A percentile compares a stretch with the other conserved stretches of the same genome.
These are phyloP conservation scores for Neoascia interrupta DNA, from an alignment of 2,888 invertebrate genomes.

Conservation along the genomic window DNA sequence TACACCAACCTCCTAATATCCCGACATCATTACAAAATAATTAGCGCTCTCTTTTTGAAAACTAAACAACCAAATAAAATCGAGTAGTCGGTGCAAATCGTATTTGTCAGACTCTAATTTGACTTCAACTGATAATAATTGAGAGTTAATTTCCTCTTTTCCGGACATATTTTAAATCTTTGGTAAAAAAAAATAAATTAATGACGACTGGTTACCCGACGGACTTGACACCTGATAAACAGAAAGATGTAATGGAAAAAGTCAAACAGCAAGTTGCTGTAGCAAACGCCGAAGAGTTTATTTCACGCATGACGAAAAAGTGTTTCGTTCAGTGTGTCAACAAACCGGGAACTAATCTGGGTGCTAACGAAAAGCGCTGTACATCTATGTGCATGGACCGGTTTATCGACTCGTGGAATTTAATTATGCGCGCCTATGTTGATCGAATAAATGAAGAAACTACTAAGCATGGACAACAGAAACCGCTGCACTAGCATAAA, in stretches of 20 bases:
- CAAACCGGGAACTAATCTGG: slow-evolving; percentile 92
- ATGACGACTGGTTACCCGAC: no score
- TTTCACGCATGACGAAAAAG: slow-evolving; percentile 94
- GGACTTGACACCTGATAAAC: slow-evolving; percentile 82
- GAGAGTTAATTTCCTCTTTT: no score
- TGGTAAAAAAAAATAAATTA: no score
- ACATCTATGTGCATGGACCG: slow-evolving; percentile 97
- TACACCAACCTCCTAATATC: no score
- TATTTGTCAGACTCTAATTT: no score
- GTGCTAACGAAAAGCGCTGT: slow-evolving; percentile 94
- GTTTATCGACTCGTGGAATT: slow-evolving; percentile 96
- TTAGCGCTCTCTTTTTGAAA: no score
- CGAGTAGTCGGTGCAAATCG: no score
- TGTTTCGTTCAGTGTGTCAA: slow-evolving; percentile 95
- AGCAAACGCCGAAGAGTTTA: slow-evolving; percentile 92
- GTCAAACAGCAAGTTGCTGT: slow-evolving; percentile 95
- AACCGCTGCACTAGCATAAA: no score
- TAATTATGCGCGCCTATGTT: slow-evolving; percentile 92
- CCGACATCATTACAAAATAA: no score
- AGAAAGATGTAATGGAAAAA: slow-evolving; percentile 93
- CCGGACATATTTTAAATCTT: no score
- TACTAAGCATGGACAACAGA: not conserved
- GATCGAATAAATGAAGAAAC: slow-evolving; percentile 88
- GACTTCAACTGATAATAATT: no score
- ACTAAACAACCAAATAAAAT: no score